Evolutionary conservation across 2,888 invertebrate genomes (phyloP).

Genomic region (Argynnis bischoffii): DNA sequence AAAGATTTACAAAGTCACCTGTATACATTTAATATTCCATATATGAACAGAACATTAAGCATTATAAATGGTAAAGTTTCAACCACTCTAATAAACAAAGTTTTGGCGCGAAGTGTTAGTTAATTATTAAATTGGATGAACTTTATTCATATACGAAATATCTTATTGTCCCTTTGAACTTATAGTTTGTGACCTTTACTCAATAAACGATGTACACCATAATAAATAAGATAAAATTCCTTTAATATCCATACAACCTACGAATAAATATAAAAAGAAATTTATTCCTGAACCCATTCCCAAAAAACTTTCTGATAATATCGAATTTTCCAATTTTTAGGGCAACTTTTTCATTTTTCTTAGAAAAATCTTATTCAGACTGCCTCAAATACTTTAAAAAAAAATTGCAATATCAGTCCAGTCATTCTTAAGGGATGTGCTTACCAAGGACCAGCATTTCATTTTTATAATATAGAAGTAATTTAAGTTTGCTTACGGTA

Average conservation of each 20-base stretch:
- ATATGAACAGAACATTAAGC: constrained; percentile 10
- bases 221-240: neutral
- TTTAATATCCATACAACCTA: too few species aligned
- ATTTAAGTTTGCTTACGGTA: constrained; percentile 59
- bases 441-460: too few species aligned
- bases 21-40: constrained; percentile 9
- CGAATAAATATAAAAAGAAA: too few species aligned
- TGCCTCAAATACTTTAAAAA: too few species aligned
- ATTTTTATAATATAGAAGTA: neutral
- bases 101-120: constrained; percentile 19
- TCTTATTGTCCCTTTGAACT: constrained; percentile 10
- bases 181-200: neutral
- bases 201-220: neutral
- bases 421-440: too few species aligned
- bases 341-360: too few species aligned
- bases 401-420: too few species aligned
- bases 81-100: constrained; percentile 30
- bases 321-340: too few species aligned
- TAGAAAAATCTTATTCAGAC: too few species aligned
- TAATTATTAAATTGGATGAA: constrained; percentile 27
- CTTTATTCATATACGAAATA: constrained; percentile 30
- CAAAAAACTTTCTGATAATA: too few species aligned
- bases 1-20: constrained; percentile 1
- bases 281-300: too few species aligned
- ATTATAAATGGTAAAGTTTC: constrained; percentile 20